Conservation (phyloP, 2,888 invertebrate genomes). For the Drymonia ruficornis region DNA sequence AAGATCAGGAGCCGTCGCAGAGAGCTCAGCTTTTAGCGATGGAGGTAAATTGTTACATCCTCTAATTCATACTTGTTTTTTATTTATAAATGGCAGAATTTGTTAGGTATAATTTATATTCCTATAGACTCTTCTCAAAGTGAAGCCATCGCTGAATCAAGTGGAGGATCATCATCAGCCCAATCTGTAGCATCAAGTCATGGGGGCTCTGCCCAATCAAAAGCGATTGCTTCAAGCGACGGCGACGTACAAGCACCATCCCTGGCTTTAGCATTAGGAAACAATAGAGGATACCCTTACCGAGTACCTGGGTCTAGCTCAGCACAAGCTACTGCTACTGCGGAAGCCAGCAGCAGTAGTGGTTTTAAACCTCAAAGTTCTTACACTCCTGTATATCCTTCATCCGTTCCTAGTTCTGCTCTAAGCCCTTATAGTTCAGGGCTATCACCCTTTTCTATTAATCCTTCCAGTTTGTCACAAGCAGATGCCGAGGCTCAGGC, state of each 20-base stretch:
- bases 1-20: slow-evolving; percentile 23
- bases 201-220: slow-evolving; percentile 7
- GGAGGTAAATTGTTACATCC: slow-evolving; percentile 12
- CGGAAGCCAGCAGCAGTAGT: background rate
- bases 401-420: background rate
- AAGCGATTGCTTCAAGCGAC: slow-evolving; percentile 9
- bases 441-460: background rate
- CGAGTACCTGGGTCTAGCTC: slow-evolving; percentile 3
- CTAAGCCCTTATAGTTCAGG: background rate
- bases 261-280: background rate
- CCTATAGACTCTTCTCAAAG: slow-evolving; percentile 9
- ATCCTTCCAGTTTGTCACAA: background rate
- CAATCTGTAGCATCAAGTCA: slow-evolving; percentile 9
- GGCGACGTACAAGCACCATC: background rate
- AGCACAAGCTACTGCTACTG: slow-evolving; percentile 9
- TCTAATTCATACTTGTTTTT: background rate
- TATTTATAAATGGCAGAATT: background rate
- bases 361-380: background rate
- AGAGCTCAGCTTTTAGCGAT: slow-evolving; percentile 17
- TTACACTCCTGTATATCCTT: background rate
- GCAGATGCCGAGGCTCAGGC: slow-evolving; percentile 1
- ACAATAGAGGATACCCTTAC: slow-evolving; percentile 1
- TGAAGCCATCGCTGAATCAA: slow-evolving; percentile 12
- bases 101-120: background rate
- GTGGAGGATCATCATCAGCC: slow-evolving; percentile 10